Base-by-base conservation (phyloP, 2,113 vertebrate genomes). In the Eptesicus fuscus region DNA sequence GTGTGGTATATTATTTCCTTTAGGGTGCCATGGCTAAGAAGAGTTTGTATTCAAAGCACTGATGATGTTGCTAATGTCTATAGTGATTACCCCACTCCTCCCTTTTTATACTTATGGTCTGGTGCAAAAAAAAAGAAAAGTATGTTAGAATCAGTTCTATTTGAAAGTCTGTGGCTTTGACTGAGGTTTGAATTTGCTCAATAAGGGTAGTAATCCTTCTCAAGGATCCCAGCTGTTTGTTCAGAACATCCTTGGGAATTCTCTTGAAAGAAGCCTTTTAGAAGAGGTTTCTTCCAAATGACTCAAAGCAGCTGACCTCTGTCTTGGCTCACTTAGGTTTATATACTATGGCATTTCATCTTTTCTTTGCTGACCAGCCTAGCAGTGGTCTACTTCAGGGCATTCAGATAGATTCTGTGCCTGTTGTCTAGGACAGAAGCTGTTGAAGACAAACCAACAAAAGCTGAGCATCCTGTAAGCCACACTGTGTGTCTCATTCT, bases 121-220 rank as follows among this genome's bases (percentile, higher is more conserved):
- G 95, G 76, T 96, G 90, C 91, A n/a, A 16, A 20, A 49, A 37
- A 23, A 11, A 10, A 47, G 32, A 94, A 10, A 47, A 87, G 79
- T 89, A 82, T 97, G 88, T 97, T 97, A 96, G 79, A 94, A 13
- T 40, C 56, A 88, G 47, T 51, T 96, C 83, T 95, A 32, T 94
- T 93, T 97, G 93, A 88, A 9, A 14, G 37, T 96, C 96, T 93
- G 84, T 94, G 87, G 91, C 78, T 96, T 97, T 97, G 94, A 97
- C 88, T 94, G 93, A 96, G 65, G 83, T 96, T 95, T 65, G 8
- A 28, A 85, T 92, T 93, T 82, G 67, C 22, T 90, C 37, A 32
- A 8, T 84, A 83, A 53, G 42, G 40, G 44, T 37, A 80, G 12
- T 78, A 63, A 76, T 92, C 61, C 63, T 94, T 94, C 86, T 97